These are phyloP conservation scores for Atrichornis clamosus DNA, from an alignment of 2,113 vertebrate genomes.

Conservation along the genomic window DNA sequence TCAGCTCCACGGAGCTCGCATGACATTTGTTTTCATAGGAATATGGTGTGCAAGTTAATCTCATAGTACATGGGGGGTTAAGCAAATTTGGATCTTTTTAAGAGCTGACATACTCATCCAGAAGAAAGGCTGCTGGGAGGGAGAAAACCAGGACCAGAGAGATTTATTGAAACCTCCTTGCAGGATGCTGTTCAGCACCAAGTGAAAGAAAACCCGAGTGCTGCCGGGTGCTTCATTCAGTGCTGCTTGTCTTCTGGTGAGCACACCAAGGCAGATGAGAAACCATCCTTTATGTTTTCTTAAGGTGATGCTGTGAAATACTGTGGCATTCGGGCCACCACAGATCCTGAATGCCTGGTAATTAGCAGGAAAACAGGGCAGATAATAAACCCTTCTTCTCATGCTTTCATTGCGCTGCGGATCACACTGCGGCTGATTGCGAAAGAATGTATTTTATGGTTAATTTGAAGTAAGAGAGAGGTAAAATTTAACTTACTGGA, in stretches of 20 bases:
- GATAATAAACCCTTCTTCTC: not conserved
- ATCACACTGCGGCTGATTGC: not conserved
- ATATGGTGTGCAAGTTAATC: not conserved
- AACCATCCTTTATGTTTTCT: not conserved
- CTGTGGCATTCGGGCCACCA: not conserved
- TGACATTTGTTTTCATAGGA: conserved; percentile 32
- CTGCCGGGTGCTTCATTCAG: not conserved
- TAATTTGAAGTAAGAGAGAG: conserved; percentile 37
- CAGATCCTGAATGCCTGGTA: not conserved
- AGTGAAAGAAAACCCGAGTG: not conserved
- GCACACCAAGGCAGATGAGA: not conserved
- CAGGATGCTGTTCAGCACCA: not conserved
- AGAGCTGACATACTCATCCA: not conserved
- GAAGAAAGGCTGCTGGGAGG: not conserved
- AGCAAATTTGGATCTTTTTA: not conserved
- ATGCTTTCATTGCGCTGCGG: not conserved
- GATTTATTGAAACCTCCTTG: not conserved
- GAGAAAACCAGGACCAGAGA: not conserved
- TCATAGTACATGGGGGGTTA: not conserved
- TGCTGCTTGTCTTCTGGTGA: not conserved
- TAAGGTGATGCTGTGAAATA: not conserved
- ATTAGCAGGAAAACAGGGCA: conserved; percentile 6
- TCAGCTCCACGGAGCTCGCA: conserved; percentile 6
- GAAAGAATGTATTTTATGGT: not conserved
- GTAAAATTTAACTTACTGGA: conserved; percentile 41